These are phyloP conservation scores for Podocnemis expansa DNA, from an alignment of 2,113 vertebrate genomes.

Conservation along the genomic window DNA sequence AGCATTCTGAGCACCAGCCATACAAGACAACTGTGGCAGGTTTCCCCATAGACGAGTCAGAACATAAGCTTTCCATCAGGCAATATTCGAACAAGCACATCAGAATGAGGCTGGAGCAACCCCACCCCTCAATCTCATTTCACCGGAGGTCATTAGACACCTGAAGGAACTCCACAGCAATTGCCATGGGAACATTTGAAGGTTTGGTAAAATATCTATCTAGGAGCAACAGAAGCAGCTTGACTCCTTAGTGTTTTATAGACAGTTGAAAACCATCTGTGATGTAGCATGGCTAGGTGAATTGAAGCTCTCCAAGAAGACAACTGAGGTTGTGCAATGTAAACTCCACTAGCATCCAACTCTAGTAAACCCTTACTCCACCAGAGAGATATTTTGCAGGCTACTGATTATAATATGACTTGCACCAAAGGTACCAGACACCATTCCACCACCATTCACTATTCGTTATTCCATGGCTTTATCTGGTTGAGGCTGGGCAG, in stretches of 20 bases:
- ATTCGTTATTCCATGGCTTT: neutral
- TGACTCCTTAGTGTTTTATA: neutral
- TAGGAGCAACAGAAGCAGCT: rapidly evolving
- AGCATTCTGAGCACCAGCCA: neutral
- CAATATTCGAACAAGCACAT: neutral
- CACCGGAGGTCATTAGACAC: too few relatives aligned
- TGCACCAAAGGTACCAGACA: neutral
- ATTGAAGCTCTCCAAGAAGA: neutral
- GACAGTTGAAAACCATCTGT: neutral
- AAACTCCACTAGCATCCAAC: neutral
- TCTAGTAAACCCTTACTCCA: neutral
- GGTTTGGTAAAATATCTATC: neutral
- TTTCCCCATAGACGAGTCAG: neutral
- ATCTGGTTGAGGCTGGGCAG: rapidly evolving
- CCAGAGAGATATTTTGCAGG: neutral
- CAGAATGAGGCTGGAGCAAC: neutral
- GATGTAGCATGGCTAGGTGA: neutral
- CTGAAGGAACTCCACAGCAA: neutral
- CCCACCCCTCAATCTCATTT: neutral
- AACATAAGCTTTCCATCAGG: neutral
- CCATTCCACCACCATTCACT: neutral
- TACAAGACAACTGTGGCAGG: neutral
- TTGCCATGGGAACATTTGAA: rapidly evolving
- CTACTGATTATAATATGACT: neutral
- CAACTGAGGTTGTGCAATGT: neutral